Evolutionary conservation across 2,888 invertebrate species (phyloP).

Genomic region (Parelbella ahira): DNA sequence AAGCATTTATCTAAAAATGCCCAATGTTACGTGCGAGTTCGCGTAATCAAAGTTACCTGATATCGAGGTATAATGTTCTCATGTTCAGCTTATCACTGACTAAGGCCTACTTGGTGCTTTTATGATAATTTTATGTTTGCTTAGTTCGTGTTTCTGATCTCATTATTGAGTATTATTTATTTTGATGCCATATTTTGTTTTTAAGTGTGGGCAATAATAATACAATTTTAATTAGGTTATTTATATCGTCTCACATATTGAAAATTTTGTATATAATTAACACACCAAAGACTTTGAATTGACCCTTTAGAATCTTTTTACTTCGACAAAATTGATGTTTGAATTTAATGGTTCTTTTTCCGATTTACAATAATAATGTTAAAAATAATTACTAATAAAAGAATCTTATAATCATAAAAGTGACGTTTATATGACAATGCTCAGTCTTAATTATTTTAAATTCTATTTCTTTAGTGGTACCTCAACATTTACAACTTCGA

Average conservation of each 20-base stretch:
- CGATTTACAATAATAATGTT: slow-evolving; percentile 30
- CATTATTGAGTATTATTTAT: slow-evolving; percentile 78
- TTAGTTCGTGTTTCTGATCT: slow-evolving; percentile 74
- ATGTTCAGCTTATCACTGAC: slow-evolving; percentile 31
- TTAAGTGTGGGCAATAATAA: slow-evolving; percentile 54
- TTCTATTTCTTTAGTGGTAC: too few relatives aligned
- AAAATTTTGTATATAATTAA: slow-evolving; percentile 65
- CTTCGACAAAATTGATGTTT: slow-evolving; percentile 39
- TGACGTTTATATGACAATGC: too few relatives aligned
- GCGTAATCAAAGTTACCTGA: too few relatives aligned
- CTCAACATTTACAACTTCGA: too few relatives aligned
- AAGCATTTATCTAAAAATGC: slow-evolving; percentile 27
- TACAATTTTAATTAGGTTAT: slow-evolving; percentile 48
- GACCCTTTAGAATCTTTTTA: slow-evolving; percentile 58
- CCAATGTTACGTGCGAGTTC: too few relatives aligned
- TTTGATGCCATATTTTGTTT: slow-evolving; percentile 76
- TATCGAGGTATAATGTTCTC: slow-evolving; percentile 16
- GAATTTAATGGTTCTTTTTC: slow-evolving; percentile 35
- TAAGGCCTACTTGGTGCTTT: slow-evolving; percentile 60
- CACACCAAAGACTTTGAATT: slow-evolving; percentile 69
- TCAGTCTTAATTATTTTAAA: too few relatives aligned
- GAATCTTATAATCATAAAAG: slow-evolving; percentile 33
- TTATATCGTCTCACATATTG: slow-evolving; percentile 53
- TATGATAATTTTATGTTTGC: slow-evolving; percentile 45
- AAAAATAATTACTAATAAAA: slow-evolving; percentile 45